A percentile compares a stretch with the other conserved stretches of the same genome.
Evolutionary conservation across 2,113 vertebrate species (phyloP).

Genomic region (Calidris pygmaea): DNA sequence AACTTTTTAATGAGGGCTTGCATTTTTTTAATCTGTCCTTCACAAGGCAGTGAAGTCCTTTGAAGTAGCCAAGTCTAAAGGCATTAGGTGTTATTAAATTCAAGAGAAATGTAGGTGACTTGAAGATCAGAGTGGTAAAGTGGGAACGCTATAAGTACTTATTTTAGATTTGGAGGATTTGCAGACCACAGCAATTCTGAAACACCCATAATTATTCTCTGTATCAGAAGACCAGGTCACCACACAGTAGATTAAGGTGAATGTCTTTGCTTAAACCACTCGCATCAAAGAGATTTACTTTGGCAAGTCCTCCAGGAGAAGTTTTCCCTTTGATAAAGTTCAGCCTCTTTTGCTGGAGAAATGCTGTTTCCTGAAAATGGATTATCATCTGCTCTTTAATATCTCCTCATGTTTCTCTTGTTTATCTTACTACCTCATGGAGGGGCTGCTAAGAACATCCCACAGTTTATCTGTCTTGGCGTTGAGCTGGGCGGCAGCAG

Average conservation of each 20-base stretch:
- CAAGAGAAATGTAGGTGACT: slow-evolving; percentile 10
- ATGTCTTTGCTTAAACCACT: slow-evolving; percentile 49
- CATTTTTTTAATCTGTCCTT: background rate
- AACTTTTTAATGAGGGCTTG: background rate
- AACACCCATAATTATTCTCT: slow-evolving; percentile 36
- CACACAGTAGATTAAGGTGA: slow-evolving; percentile 47
- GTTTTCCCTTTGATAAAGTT: slow-evolving; percentile 63
- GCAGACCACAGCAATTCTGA: slow-evolving; percentile 39
- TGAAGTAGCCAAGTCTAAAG: background rate
- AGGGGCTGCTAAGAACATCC: slow-evolving; percentile 43
- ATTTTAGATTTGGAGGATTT: slow-evolving; percentile 12
- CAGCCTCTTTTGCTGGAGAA: slow-evolving; percentile 19
- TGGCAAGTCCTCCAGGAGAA: slow-evolving; percentile 56
- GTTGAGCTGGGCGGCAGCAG: slow-evolving; percentile 13
- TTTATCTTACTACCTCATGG: slow-evolving; percentile 45
- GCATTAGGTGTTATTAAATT: background rate
- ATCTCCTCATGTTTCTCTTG: slow-evolving; percentile 47
- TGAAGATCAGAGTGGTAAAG: background rate
- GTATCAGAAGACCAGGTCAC: slow-evolving; percentile 53
- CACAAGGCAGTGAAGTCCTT: background rate
- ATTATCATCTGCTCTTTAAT: slow-evolving; percentile 61
- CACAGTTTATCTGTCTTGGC: slow-evolving; percentile 46
- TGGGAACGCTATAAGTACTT: background rate
- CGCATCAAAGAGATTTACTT: slow-evolving; percentile 67
- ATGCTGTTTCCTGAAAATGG: slow-evolving; percentile 60